Base-by-base conservation (phyloP, 2,888 invertebrate genomes). In the Aporophyla nigra region DNA sequence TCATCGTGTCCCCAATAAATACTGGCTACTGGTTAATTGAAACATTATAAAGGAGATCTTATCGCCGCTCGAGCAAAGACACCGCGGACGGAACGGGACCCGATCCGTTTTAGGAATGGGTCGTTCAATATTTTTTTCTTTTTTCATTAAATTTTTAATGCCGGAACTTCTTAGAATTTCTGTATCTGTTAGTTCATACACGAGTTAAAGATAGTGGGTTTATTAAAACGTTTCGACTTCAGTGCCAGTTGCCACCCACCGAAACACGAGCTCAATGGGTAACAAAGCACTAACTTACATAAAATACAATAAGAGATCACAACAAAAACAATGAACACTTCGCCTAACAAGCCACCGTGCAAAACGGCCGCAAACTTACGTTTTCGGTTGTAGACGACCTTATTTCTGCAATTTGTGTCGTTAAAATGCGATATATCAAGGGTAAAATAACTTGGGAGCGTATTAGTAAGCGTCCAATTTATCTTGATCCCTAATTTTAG, bases 11-110 rank as follows among this genome's bases (percentile, higher is more conserved):
- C 92, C 94, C 93, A 95, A 95, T 96, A 96, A 96, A 95, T 96
- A 95, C 93, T 92, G 92, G 96, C 96, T 96, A 95, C 96, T 95
- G 96, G 94, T 96, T 96, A 96, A 96, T 96, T 96, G 96, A 96
- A 95, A 96, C 96, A 96, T 96, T 95, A 95, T 96, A 93, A 94
- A 93, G 86, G 88, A 92, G 95, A 96, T 96, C 92, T 95, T 96
- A 96, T 96, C 95, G 84, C 73, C 87, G 87, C 76, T 78, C 78
- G 88, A 84, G 89, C 92, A 94, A 94, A 94, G 94, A 92, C 92
- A 93, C 94, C 94, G 94, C 93, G 90, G 78, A 83, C 88, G 88
- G 90, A 88, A 88, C 92, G 88, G 88, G 88, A 81, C 86, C 87
- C 82, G 79, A 87, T 89, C 87, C 91, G 91, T 93, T 92, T 93